Evolutionary conservation across 1,140 invertebrate genomes (phyloP).

Genomic region (Halesus radiatus): DNA sequence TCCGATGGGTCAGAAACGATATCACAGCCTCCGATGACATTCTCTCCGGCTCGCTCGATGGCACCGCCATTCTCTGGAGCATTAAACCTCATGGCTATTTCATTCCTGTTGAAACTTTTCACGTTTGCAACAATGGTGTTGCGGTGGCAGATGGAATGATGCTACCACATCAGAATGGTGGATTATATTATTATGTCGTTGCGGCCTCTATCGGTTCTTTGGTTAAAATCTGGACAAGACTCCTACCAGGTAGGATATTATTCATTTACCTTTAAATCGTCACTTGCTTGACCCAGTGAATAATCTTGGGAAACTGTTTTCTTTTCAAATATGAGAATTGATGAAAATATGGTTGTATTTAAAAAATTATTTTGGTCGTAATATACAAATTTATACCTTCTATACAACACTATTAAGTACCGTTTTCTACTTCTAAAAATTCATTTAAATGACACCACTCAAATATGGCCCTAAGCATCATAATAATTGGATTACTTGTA

Average conservation of each 20-base stretch:
- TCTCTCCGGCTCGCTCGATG: slow-evolving; percentile 83
- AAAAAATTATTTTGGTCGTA: too few species aligned
- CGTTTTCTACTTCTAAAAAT: too few species aligned
- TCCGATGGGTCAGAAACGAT: slow-evolving; percentile 44
- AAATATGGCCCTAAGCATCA: too few species aligned
- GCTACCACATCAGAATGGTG: slow-evolving; percentile 62
- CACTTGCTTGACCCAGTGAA: neutral
- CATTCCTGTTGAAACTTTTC: slow-evolving; percentile 62
- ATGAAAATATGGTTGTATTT: too few species aligned
- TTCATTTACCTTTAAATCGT: neutral
- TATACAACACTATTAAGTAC: too few species aligned
- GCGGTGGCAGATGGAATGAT: slow-evolving; percentile 73
- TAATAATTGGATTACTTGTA: too few species aligned
- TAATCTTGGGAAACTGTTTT: neutral
- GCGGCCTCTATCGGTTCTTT: slow-evolving; percentile 77
- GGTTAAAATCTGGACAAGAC: slow-evolving; percentile 75
- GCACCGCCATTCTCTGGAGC: slow-evolving; percentile 82
- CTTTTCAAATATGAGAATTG: too few species aligned
- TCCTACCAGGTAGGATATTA: slow-evolving; percentile 56
- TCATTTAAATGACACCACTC: too few species aligned
- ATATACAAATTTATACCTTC: too few species aligned
- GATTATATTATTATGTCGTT: slow-evolving; percentile 68
- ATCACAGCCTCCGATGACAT: slow-evolving; percentile 16
- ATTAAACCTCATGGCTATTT: slow-evolving; percentile 62
- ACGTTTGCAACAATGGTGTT: slow-evolving; percentile 73